phyloP scores from a whole-genome alignment of 2,797 vertebrate genomes.

The Muscicapa striata region DNA sequence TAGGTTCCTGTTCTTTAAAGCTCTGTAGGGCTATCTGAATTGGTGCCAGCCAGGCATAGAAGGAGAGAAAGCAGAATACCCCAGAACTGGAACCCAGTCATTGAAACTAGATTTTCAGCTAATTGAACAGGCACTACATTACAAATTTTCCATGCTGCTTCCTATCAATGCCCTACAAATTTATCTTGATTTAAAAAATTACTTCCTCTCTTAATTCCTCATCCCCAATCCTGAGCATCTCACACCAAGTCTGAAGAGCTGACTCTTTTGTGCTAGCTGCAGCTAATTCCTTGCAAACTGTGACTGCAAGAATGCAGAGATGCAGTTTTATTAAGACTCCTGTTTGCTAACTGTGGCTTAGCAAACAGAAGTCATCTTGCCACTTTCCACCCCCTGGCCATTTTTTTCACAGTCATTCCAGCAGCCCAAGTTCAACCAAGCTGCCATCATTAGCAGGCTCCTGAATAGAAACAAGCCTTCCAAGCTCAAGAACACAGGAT shows the following conservation, averaged over 20 bases:
- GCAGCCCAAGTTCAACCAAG: neutral
- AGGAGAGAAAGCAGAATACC: neutral
- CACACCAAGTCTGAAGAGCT: neutral
- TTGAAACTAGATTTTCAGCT: neutral
- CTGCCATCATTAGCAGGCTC: neutral
- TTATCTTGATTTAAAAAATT: neutral
- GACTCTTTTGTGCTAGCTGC: neutral
- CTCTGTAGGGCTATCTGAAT: neutral
- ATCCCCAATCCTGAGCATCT: neutral
- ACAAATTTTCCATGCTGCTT: neutral
- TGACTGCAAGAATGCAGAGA: neutral
- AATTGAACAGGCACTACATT: neutral
- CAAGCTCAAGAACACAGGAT: conserved; percentile 54
- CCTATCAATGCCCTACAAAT: neutral
- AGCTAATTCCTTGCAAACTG: neutral
- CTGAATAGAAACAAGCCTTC: conserved; percentile 13
- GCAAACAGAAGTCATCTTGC: neutral
- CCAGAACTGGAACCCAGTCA: neutral
- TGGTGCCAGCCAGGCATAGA: neutral
- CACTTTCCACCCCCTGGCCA: neutral
- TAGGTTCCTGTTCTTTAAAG: neutral
- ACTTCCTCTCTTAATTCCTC: neutral
- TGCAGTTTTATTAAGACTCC: neutral
- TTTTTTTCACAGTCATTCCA: neutral
- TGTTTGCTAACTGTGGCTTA: neutral